A percentile compares a stretch with the other conserved stretches of the same genome.
These are phyloP conservation scores for Amphiprion clarkii DNA, from an alignment of 2,797 vertebrate genomes.

Conservation along the genomic window DNA sequence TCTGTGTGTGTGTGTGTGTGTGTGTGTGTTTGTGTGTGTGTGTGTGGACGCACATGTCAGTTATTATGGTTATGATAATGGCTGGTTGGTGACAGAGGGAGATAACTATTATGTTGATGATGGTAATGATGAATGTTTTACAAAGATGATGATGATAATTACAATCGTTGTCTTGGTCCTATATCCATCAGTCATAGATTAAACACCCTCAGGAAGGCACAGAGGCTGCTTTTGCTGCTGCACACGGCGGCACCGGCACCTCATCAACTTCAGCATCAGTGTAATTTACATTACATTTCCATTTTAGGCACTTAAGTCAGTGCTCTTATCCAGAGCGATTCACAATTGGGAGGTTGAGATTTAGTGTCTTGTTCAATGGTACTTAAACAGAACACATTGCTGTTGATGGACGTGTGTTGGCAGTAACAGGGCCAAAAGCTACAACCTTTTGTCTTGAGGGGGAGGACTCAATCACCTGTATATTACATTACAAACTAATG, in stretches of 20 bases:
- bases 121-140: conserved; percentile 80
- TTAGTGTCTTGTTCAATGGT: conserved; percentile 35
- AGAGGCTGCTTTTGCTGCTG: conserved; percentile 40
- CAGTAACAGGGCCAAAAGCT: neutral
- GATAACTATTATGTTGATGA: conserved; percentile 74
- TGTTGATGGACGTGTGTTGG: conserved; percentile 20
- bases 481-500: neutral
- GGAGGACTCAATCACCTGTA: neutral
- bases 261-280: conserved; percentile 35
- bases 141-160: conserved; percentile 79
- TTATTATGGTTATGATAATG: conserved; percentile 68
- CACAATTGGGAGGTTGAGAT: conserved; percentile 25
- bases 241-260: conserved; percentile 15
- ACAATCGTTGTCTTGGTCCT: conserved; percentile 59
- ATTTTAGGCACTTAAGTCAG: conserved; percentile 59
- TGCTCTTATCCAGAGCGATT: conserved; percentile 35
- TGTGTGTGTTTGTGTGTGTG: neutral
- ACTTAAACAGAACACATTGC: conserved; percentile 25
- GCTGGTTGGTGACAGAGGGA: conserved; percentile 57
- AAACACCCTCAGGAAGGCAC: conserved; percentile 54
- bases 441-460: neutral
- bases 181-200: conserved; percentile 73
- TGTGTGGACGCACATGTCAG: conserved; percentile 16
- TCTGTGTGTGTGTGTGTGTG: neutral
- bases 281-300: conserved; percentile 65